These are phyloP conservation scores for Aldabrachelys gigantea DNA, from an alignment of 2,113 vertebrate species.

Conservation along the genomic window DNA sequence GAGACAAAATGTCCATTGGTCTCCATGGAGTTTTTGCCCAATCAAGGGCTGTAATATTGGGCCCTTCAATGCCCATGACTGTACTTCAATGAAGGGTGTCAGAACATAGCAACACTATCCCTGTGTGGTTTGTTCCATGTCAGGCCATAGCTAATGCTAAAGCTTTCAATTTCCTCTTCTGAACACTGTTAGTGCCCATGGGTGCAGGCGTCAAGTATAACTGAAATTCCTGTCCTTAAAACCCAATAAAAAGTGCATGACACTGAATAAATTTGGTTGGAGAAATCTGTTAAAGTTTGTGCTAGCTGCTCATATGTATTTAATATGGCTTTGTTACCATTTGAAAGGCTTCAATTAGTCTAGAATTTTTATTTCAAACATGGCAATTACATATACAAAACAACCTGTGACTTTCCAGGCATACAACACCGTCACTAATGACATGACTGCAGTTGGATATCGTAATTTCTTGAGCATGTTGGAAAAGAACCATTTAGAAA, in stretches of 20 bases:
- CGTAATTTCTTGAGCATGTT: neutral
- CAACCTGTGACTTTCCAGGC: neutral
- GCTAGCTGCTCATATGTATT: neutral
- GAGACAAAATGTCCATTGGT: neutral
- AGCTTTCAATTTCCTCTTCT: conserved; percentile 46
- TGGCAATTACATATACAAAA: neutral
- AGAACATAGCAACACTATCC: neutral
- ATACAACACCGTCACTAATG: neutral
- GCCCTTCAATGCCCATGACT: neutral
- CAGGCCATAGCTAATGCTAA: conserved; percentile 20
- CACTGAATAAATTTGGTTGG: neutral
- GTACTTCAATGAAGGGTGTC: neutral
- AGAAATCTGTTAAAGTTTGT: conserved; percentile 3
- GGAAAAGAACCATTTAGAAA: conserved; percentile 58
- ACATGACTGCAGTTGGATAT: neutral
- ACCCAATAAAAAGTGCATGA: conserved; percentile 38
- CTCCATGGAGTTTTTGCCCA: neutral
- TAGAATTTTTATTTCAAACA: conserved; percentile 27
- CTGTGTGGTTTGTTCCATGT: neutral
- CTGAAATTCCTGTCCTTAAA: conserved; percentile 37
- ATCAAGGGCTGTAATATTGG: neutral
- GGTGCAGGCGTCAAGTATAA: conserved; percentile 19
- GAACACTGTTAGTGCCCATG: conserved; percentile 40
- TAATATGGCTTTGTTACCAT: neutral
- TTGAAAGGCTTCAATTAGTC: neutral